These are phyloP conservation scores for Nasonia vitripennis DNA, from an alignment of 1,140 invertebrate genomes.

Conservation along the genomic window DNA sequence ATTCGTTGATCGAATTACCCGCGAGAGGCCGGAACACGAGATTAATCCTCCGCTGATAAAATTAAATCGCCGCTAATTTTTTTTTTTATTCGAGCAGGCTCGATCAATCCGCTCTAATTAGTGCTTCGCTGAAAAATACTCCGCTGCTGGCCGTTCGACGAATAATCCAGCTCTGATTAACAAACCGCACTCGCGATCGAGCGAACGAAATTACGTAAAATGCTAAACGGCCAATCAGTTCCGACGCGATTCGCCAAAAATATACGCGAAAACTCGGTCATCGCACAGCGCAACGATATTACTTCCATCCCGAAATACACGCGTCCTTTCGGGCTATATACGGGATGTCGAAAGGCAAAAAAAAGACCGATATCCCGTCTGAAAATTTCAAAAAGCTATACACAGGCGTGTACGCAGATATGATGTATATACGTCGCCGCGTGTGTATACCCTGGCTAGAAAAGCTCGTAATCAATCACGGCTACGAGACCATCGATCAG, in stretches of 20 bases:
- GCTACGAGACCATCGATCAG: conserved; percentile 18
- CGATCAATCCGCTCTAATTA: neutral
- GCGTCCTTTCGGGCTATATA: no score
- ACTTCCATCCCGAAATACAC: no score
- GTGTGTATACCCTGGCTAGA: neutral
- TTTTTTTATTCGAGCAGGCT: neutral
- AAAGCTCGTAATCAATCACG: conserved; percentile 29
- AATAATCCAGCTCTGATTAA: neutral
- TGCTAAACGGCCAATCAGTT: neutral
- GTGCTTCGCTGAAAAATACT: no score
- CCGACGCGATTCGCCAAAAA: neutral
- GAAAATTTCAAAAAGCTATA: neutral
- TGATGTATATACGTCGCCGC: neutral
- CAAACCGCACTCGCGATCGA: neutral
- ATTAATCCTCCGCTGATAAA: no score
- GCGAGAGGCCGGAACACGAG: no score
- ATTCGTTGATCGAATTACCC: no score
- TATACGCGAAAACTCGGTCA: neutral
- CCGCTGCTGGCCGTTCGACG: no score
- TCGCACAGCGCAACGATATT: no score
- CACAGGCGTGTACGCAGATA: neutral
- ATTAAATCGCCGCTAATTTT: neutral
- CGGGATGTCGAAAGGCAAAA: no score
- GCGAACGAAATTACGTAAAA: neutral
- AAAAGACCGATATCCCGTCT: no score